Conservation (phyloP, 2,888 invertebrate species). For the Neoitamus cyanurus region DNA sequence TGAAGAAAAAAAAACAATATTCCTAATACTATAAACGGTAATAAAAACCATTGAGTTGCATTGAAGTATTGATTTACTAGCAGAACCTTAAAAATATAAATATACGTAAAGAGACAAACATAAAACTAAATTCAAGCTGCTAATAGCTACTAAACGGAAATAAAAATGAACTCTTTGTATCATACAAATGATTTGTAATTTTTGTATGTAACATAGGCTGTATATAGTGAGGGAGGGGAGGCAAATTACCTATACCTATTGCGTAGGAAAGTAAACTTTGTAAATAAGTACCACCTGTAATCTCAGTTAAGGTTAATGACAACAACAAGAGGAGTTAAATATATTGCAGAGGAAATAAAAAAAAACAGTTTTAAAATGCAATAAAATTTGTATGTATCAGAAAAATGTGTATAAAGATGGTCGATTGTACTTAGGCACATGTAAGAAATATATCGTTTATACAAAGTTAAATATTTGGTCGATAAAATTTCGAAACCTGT, state of each 20-base stretch:
- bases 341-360: background rate
- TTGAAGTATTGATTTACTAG: background rate
- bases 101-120: background rate
- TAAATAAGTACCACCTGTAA: background rate
- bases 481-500: background rate
- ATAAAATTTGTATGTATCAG: background rate
- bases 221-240: background rate
- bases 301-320: background rate
- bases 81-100: background rate
- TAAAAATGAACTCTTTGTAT: background rate
- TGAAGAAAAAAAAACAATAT: background rate
- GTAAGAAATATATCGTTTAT: background rate
- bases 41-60: background rate
- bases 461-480: background rate
- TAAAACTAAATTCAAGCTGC: background rate
- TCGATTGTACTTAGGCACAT: background rate
- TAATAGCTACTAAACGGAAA: background rate
- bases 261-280: background rate
- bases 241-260: background rate
- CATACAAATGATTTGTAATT: background rate
- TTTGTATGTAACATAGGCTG: background rate
- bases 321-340: background rate
- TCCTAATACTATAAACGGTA: background rate
- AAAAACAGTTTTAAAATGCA: background rate
- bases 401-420: too few relatives aligned